phyloP scores from a whole-genome alignment of 1,140 invertebrate genomes.

The Mycetomoellerius zeteki region DNA sequence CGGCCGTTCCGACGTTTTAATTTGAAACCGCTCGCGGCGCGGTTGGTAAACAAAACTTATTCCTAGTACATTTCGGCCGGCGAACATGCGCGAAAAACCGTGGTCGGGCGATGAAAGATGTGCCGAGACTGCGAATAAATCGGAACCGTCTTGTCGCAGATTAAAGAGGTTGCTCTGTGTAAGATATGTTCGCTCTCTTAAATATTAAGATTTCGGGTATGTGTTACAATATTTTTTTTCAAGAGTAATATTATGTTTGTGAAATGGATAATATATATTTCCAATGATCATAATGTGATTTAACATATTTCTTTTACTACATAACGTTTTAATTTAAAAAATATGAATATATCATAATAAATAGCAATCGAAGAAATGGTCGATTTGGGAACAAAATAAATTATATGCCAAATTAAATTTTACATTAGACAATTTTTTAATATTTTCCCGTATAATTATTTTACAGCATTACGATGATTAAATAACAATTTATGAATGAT shows the following conservation, averaged over 20 bases:
- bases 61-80: conserved; percentile 15
- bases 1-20: conserved; percentile 45
- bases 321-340: background rate
- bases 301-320: too few relatives aligned
- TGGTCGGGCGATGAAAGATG: conserved; percentile 66
- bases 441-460: background rate
- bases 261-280: background rate
- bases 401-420: background rate
- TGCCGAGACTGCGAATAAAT: conserved; percentile 68
- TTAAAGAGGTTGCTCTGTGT: conserved; percentile 42
- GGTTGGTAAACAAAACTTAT: conserved; percentile 64
- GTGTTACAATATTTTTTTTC: background rate
- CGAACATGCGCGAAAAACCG: conserved; percentile 54
- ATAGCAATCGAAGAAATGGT: background rate
- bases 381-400: background rate
- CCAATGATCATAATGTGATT: background rate
- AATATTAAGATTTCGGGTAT: conserved; percentile 43
- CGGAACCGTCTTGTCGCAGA: conserved; percentile 43
- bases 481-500: background rate
- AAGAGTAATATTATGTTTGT: background rate
- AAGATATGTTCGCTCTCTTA: conserved; percentile 67
- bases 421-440: background rate
- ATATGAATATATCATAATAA: background rate
- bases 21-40: conserved; percentile 49
- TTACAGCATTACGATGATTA: background rate